Evolutionary conservation across 2,797 vertebrate genomes (phyloP).

Genomic region (Danio aesculapii): DNA sequence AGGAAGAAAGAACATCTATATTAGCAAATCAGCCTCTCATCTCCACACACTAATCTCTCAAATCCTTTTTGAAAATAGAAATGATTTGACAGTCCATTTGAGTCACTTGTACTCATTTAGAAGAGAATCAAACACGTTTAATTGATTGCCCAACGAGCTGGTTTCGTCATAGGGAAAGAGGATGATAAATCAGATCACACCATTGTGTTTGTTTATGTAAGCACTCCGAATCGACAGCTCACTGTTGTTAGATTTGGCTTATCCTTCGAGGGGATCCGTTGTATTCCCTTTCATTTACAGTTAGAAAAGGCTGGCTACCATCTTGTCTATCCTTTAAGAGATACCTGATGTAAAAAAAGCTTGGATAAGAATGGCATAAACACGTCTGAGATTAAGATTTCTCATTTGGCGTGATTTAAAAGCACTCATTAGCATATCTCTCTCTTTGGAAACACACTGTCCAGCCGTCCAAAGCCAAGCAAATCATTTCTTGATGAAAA

Average conservation of each 20-base stretch:
- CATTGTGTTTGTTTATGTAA: slow-evolving; percentile 46
- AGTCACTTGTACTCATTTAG: slow-evolving; percentile 25
- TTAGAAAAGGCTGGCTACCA: neutral
- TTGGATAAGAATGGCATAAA: slow-evolving; percentile 13
- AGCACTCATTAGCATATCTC: slow-evolving; percentile 3
- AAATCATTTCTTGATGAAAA: slow-evolving; percentile 9
- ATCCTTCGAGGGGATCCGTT: slow-evolving; percentile 43
- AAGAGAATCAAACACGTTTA: slow-evolving; percentile 45
- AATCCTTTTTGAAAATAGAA: slow-evolving; percentile 35
- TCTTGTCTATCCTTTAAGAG: slow-evolving; percentile 1
- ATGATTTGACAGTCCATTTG: slow-evolving; percentile 26
- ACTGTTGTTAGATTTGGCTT: slow-evolving; percentile 51
- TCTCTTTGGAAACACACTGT: slow-evolving; percentile 45
- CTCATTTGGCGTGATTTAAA: slow-evolving; percentile 6
- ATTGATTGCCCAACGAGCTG: slow-evolving; percentile 52
- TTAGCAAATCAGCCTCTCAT: slow-evolving; percentile 23
- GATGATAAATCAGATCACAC: slow-evolving; percentile 46
- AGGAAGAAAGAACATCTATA: slow-evolving; percentile 22
- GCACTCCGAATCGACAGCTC: slow-evolving; percentile 31
- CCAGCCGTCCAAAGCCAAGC: slow-evolving; percentile 21
- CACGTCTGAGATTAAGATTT: slow-evolving; percentile 23
- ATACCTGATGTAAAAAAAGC: slow-evolving; percentile 21
- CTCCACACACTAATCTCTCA: slow-evolving; percentile 34
- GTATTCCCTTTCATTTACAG: slow-evolving; percentile 36
- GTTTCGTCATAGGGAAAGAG: slow-evolving; percentile 48